Base-by-base conservation (phyloP, 2,113 vertebrate species). In the Sapajus apella region DNA sequence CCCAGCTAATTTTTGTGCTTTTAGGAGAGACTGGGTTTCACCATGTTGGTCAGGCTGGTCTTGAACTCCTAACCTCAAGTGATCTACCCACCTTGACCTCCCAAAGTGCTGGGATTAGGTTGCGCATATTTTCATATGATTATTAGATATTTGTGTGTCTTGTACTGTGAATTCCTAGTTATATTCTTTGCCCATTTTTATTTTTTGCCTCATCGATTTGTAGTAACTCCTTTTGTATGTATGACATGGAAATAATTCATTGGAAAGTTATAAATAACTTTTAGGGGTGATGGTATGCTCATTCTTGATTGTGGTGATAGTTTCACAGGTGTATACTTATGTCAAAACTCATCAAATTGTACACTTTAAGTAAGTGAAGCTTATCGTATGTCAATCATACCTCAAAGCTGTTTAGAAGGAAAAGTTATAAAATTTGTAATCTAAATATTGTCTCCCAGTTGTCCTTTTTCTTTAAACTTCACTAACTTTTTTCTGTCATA, bases 291-390 rank as follows among this genome's bases (percentile, higher is more conserved):
- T 93, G 90, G 56, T 94, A 84, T 90, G 61, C 72, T 97, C 92
- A 75, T 94, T 97, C 96, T 92, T 97, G 92, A 98, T 96, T 96
- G 94, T 97, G 70, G 91, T 96, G 90, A 93, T 83, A 83, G 92
- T 52, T 97, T 96, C 97, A 96, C 97, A 97, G 97, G 97, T 97
- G 97, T 96, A 86, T 64, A 90, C 84, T 95, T 92, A 88, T 98
- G 97, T 98, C 97, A 97, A 97, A 97, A 97, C 97, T 98, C 97
- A 94, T 98, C 97, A 96, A 68, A 87, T 76, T 95, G 75, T 96
- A 95, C 81, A 90, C 92, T 96, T 96, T 92, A 97, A 97, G 95
- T 95, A 97, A 72, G 90, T 96, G 64, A 72, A 88, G 94, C 95
- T 97, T 96, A 94, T 97, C 97, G 95, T 97, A 94, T 97, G 96